Base-by-base conservation (phyloP, 64 coral and sea anemone genomes). In the Pocillopora damicornis region DNA sequence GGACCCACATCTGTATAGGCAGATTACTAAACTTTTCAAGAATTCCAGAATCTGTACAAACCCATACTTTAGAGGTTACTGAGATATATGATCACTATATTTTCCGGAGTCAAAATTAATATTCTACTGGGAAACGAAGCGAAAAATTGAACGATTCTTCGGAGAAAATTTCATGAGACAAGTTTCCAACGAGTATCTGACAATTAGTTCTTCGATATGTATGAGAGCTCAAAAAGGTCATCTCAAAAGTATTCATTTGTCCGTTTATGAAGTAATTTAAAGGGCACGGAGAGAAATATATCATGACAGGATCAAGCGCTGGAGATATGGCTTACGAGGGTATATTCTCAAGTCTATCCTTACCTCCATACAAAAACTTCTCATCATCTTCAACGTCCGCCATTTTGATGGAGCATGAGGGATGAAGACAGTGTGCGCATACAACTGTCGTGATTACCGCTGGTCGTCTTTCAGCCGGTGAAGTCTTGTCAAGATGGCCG, bases 381-480 rank as follows among this genome's bases (percentile, higher is more conserved):
- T 91, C 90, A 79, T 91, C 90, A 45, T 91, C 90, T 20, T 91
- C 89, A 5, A 60, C 89, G 76, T 91, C 90, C 81, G 90, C 90
- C 90, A 91, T 91, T 61, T 91, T 91, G 82, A 71, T 86, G 79
- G 75, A 83, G 88, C 88, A 84, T 91, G 90, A 79, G 82, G 35
- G 20, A 16, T 45, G 18, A 16, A 16, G 0, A 67, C 64, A 16
- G 7, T 20, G 1, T 26, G 82, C 90, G 90, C 90, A 91, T 86
- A 42, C 13, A 57, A 58, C 76, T 25, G 35, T 30, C 14, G 22
- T 15, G 18, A 37, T 22, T 10, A 64, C 59, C 74, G 82, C 82
- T 87, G 82, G 35, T 62, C 59, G 37, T 11, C 59, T 51, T 76
- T 76, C 1, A 35, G 36, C 62, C 80, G 63, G 61, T 64, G 63